phyloP scores from a whole-genome alignment of 2,888 invertebrate species.

The Operophtera brumata region DNA sequence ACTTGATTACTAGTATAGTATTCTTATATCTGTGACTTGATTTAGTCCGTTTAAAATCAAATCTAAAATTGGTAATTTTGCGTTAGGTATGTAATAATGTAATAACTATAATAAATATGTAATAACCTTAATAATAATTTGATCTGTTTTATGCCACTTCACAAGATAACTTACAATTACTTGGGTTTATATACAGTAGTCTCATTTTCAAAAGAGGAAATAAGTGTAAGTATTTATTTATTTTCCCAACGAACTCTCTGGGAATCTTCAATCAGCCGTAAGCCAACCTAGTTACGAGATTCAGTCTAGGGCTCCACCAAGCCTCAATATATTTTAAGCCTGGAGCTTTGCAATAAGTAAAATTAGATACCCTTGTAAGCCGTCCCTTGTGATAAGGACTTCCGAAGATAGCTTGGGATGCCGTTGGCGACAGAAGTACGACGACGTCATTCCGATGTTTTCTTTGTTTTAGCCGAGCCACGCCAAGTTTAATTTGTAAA shows the following conservation, averaged over 20 bases:
- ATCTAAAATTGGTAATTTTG: too few relatives aligned
- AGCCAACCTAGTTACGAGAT: slow-evolving; percentile 14
- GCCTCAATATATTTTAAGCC: slow-evolving; percentile 42
- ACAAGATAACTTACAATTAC: not conserved
- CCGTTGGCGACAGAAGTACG: slow-evolving; percentile 21
- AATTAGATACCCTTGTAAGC: slow-evolving; percentile 43
- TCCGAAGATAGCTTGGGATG: slow-evolving; percentile 37
- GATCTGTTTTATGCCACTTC: not conserved
- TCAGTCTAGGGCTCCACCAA: slow-evolving; percentile 16
- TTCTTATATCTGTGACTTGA: too few relatives aligned
- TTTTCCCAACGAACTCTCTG: not conserved
- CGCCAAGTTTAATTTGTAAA: slow-evolving; percentile 12
- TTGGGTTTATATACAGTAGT: not conserved
- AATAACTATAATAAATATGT: too few relatives aligned
- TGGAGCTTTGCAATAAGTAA: slow-evolving; percentile 45
- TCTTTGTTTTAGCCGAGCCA: slow-evolving; percentile 15
- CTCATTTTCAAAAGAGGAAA: too few relatives aligned
- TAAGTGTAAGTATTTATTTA: not conserved
- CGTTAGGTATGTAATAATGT: too few relatives aligned
- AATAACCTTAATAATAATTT: too few relatives aligned
- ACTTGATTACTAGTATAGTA: too few relatives aligned
- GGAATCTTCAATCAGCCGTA: slow-evolving; percentile 10
- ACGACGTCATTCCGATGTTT: slow-evolving; percentile 21
- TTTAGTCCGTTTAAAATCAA: too few relatives aligned
- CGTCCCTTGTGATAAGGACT: slow-evolving; percentile 43